Percentiles rank a stretch among this genome's conserved stretches.
These are phyloP conservation scores for Platalea minor DNA, from an alignment of 2,797 vertebrate genomes.

Conservation along the genomic window DNA sequence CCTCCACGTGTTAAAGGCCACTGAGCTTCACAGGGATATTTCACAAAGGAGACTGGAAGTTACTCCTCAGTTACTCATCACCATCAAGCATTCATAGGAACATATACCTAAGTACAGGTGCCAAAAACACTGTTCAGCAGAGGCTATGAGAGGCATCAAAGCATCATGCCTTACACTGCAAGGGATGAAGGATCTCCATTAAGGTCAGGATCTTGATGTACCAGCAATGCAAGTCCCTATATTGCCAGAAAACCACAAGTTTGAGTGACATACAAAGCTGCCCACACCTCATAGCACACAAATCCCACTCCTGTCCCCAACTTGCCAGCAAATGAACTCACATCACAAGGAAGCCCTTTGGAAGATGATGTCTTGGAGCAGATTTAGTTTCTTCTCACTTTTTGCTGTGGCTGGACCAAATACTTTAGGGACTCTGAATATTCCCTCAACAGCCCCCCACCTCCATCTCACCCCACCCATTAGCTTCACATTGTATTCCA, in stretches of 20 bases:
- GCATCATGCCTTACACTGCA: neutral
- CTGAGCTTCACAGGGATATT: neutral
- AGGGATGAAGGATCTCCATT: neutral
- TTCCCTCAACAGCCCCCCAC: neutral
- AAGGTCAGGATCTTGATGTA: neutral
- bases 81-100: neutral
- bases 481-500: neutral
- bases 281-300: neutral
- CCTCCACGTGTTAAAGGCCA: neutral
- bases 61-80: neutral
- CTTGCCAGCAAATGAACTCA: neutral
- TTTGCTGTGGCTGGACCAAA: neutral
- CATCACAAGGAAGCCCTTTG: neutral
- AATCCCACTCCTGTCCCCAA: neutral
- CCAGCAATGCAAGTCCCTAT: neutral
- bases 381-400: neutral
- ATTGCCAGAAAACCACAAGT: neutral
- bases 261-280: neutral
- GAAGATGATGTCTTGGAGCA: neutral
- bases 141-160: neutral
- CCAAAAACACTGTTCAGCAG: neutral
- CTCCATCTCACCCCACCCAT: neutral
- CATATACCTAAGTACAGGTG: neutral
- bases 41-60: neutral
- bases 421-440: neutral